Conservation (phyloP, 2,797 vertebrate species). For the Spheniscus humboldti region DNA sequence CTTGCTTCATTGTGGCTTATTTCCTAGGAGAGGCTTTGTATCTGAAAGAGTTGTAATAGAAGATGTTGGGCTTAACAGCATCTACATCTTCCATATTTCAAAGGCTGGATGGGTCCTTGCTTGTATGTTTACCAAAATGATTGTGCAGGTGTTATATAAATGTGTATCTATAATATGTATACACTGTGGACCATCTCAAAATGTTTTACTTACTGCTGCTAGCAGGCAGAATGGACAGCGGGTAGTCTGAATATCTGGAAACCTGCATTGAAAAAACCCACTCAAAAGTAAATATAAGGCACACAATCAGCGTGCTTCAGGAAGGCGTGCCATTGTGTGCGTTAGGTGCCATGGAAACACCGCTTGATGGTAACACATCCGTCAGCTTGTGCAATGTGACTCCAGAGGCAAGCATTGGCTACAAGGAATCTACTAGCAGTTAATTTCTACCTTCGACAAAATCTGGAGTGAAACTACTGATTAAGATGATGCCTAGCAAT, state of each 20-base stretch:
- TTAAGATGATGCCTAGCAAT: not conserved
- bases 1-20: not conserved
- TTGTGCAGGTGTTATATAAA: not conserved
- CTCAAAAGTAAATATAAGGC: not conserved
- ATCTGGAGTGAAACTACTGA: not conserved
- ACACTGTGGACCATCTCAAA: fast-evolving
- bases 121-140: fast-evolving
- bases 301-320: not conserved
- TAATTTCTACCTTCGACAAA: not conserved
- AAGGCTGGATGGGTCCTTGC: not conserved
- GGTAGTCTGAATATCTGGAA: not conserved
- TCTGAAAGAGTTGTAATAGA: not conserved
- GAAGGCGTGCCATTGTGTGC: not conserved
- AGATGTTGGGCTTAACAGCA: not conserved
- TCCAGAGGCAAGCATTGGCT: not conserved
- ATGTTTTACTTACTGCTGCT: not conserved
- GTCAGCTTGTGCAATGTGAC: not conserved
- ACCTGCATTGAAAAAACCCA: not conserved
- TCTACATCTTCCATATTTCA: not conserved
- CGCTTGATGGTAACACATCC: not conserved
- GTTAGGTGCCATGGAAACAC: conserved; percentile 49
- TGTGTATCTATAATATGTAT: not conserved
- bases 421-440: not conserved
- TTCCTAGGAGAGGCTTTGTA: not conserved
- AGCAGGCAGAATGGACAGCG: not conserved